These are phyloP conservation scores for Otus sunia DNA, from an alignment of 2,113 vertebrate species.

Conservation along the genomic window DNA sequence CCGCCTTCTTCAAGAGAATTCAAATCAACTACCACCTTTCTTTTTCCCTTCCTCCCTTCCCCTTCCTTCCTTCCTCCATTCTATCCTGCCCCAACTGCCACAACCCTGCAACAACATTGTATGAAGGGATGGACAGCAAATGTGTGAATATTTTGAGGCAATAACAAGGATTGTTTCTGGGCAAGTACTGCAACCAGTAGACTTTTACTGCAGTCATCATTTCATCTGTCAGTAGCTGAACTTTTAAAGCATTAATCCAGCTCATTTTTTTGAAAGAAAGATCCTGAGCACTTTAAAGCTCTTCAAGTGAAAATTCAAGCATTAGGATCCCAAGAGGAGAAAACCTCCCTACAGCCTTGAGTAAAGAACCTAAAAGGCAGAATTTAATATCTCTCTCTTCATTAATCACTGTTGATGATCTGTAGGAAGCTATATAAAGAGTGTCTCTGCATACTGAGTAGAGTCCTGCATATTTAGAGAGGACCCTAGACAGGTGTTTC, in stretches of 20 bases:
- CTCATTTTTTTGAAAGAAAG: neutral
- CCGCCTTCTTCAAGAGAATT: neutral
- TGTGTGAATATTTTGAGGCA: neutral
- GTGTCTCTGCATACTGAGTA: neutral
- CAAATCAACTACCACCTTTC: neutral
- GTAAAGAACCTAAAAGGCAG: conserved; percentile 38
- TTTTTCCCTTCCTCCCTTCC: neutral
- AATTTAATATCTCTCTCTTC: conserved; percentile 39
- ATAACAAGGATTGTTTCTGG: neutral
- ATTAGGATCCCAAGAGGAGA: conserved; percentile 1
- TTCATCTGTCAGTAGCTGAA: conserved; percentile 2
- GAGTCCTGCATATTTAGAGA: neutral
- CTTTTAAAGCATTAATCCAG: conserved; percentile 12
- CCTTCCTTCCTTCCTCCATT: neutral
- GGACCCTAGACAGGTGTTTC: neutral
- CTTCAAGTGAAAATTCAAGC: conserved; percentile 7
- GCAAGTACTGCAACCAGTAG: neutral
- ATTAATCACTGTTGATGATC: conserved; percentile 36
- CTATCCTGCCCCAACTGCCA: neutral
- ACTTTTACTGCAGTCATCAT: neutral
- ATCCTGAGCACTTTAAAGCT: neutral
- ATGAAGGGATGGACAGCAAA: neutral
- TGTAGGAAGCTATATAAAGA: neutral
- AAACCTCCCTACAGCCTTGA: neutral
- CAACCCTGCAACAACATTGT: neutral